Base-by-base conservation (phyloP, 2,888 invertebrate species). In the Kuschelorhynchus macadamiae region DNA sequence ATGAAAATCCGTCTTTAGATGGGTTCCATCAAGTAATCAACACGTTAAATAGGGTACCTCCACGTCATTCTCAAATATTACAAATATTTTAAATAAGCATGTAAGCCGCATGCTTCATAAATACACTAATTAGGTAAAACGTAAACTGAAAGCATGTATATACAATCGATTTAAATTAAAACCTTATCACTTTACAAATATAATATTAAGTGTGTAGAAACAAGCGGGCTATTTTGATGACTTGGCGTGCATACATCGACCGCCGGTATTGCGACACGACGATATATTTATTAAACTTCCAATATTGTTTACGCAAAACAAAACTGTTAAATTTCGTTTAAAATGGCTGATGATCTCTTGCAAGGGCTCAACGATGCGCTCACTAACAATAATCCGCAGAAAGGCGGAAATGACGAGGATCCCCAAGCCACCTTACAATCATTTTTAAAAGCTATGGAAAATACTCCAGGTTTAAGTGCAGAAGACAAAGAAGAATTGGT, bases 261-360 rank as follows among this genome's bases (percentile, higher is more conserved):
- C n/a, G n/a, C n/a, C n/a, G n/a, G n/a, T n/a, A n/a, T n/a, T n/a
- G n/a, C n/a, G n/a, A n/a, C n/a, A n/a, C n/a, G n/a, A n/a, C n/a
- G n/a, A n/a, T n/a, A n/a, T n/a, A n/a, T n/a, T n/a, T n/a, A n/a
- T n/a, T n/a, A n/a, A n/a, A n/a, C n/a, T n/a, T n/a, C n/a, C n/a
- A n/a, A n/a, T n/a, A n/a, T n/a, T n/a, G n/a, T n/a, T n/a, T n/a
- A n/a, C n/a, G n/a, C n/a, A n/a, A n/a, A n/a, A n/a, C n/a, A n/a
- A n/a, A n/a, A n/a, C n/a, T n/a, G n/a, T n/a, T n/a, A n/a, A n/a
- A n/a, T n/a, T n/a, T n/a, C n/a, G n/a, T n/a, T n/a, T n/a, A n/a
- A 33, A n/a, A 65, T 65, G 65, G 49, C 65, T 3, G 64, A 64
- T 16, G 65, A 65, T 65, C 20, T 65, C 20, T 42, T 65, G 25